These are phyloP conservation scores for Cuniculus paca DNA, from an alignment of 2,797 vertebrate genomes.

Conservation along the genomic window DNA sequence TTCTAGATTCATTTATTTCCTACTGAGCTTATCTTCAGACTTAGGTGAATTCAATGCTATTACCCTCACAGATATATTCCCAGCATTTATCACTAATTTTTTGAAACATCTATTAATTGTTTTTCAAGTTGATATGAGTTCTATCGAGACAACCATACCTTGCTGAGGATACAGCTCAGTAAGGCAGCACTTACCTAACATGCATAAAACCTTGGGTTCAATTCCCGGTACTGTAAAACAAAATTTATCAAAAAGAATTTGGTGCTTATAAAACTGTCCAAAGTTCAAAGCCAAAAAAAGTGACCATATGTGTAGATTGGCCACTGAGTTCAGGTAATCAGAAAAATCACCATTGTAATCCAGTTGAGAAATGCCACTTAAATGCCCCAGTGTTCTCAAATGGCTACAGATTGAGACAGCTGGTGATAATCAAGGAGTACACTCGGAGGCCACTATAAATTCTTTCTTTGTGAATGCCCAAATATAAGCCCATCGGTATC, in stretches of 20 bases:
- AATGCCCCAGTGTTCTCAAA: not conserved
- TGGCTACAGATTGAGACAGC: not conserved
- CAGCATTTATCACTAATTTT: not conserved
- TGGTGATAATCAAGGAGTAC: not conserved
- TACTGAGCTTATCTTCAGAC: constrained; percentile 7
- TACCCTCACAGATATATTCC: not conserved
- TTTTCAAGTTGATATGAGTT: constrained; percentile 2
- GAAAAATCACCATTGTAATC: constrained; percentile 44
- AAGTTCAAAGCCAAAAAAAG: not conserved
- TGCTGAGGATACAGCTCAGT: not conserved
- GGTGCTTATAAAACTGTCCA: not conserved
- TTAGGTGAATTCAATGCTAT: not conserved
- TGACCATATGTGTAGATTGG: not conserved
- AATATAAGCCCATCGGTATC: not conserved
- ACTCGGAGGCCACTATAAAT: not conserved
- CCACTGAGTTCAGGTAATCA: not conserved
- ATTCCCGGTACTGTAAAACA: not conserved
- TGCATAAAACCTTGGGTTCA: not conserved
- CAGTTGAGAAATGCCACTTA: constrained; percentile 1
- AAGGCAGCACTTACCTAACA: not conserved
- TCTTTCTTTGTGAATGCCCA: not conserved
- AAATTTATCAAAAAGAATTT: constrained; percentile 17
- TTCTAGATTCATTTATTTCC: not conserved
- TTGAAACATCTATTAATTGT: not conserved
- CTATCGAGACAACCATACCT: not conserved